Evolutionary conservation across 2,797 vertebrate genomes (phyloP), one percentile per base, ranked within the genome.

Genomic region (Hafferia zeledoni): DNA sequence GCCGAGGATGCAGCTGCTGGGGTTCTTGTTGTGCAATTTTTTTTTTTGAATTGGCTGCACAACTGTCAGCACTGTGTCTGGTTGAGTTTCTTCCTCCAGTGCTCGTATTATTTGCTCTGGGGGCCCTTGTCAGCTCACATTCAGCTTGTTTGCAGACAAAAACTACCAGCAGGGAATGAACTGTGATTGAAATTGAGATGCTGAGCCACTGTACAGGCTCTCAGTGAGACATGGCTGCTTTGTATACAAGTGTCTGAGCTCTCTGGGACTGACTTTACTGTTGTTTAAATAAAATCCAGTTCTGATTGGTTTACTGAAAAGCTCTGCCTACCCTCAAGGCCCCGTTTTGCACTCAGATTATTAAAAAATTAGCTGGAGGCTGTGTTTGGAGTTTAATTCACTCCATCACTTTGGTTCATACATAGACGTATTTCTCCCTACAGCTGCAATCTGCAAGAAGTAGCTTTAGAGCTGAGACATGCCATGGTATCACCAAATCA

Each of bases 361-460:
- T 95, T 94, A 95, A 95, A 96, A 97, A 96, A 96, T 97, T 94
- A 95, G 94, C 95, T 96, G 83, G 93, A 95, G 95, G 95, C 94
- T 90, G 86, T 90, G 76, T 87, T 93, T 94, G 90, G 91, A 71
- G 84, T 97, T 93, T 81, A 86, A 69, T 88, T 84, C 79, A 65
- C 46, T 49, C 35, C 61, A 89, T 81, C 37, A 16, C 71, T 75
- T 87, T 25, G 53, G 81, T 77, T 92, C 59, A 11, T 39, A 22
- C 37, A 15, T 47, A 74, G 77, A 91, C 20, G 9, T 84, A 23
- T 95, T 97, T 97, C 72, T 80, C 95, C 95, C 93, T 96, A 90
- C 91, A 95, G 95, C 95, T 96, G 85, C 93, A 88, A 87, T 95
- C 87, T 92, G 80, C 63, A 57, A 79, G 75, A 70, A 91, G 89